Conservation (phyloP, 2,113 vertebrate species). For the Orcinus orca region DNA sequence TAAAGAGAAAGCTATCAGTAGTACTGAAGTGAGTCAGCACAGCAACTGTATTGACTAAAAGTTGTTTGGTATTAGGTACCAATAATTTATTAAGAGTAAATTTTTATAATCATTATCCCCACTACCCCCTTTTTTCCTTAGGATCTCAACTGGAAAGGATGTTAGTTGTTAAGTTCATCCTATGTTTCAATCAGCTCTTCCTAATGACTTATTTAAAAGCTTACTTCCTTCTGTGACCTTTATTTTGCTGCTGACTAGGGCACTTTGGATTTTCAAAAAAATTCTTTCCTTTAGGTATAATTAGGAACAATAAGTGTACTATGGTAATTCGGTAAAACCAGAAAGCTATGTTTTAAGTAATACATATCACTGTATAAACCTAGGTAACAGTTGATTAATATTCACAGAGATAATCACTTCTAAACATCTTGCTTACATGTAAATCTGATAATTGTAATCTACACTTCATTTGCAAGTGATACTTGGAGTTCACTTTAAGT, state of each 20-base stretch:
- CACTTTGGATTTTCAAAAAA: background rate
- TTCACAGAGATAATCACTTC: background rate
- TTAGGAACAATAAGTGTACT: background rate
- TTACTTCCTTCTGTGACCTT: background rate
- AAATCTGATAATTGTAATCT: slow-evolving; percentile 14
- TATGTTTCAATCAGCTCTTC: background rate
- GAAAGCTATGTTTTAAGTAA: background rate
- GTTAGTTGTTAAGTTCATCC: background rate
- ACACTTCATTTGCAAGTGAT: background rate
- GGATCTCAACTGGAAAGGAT: slow-evolving; percentile 3
- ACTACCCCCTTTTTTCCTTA: background rate
- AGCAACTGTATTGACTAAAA: background rate
- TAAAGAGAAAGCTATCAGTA: background rate
- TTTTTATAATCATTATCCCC: background rate
- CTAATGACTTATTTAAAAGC: slow-evolving; percentile 11
- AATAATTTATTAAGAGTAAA: background rate
- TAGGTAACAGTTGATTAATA: background rate
- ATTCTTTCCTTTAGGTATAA: background rate
- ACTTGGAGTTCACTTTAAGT: background rate
- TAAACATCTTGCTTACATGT: slow-evolving; percentile 16
- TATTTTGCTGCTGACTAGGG: slow-evolving; percentile 5
- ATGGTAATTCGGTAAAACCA: slow-evolving; percentile 8
- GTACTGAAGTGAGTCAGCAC: background rate
- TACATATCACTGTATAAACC: background rate
- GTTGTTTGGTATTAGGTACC: background rate